A percentile compares a stretch with the other conserved stretches of the same genome.
These are phyloP conservation scores for Micromesistius poutassou DNA, from an alignment of 2,797 vertebrate genomes.

Conservation along the genomic window DNA sequence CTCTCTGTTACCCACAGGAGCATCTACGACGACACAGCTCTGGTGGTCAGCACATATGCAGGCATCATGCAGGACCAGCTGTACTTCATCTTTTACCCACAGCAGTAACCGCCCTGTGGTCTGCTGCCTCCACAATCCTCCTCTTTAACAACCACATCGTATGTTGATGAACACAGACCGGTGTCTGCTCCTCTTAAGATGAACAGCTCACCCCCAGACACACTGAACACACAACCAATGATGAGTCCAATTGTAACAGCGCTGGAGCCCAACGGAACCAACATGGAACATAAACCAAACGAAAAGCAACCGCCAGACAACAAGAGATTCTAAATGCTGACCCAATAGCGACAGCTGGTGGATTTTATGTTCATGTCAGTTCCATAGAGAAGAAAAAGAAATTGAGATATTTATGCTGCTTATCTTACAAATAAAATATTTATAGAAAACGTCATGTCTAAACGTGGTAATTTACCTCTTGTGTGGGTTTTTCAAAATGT, in stretches of 20 bases:
- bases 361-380: no score
- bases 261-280: no score
- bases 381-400: no score
- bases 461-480: no score
- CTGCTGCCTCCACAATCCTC: not conserved
- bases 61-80: conserved; percentile 68
- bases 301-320: no score
- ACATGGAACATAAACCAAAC: no score
- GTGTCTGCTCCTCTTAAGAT: not conserved
- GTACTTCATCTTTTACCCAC: conserved; percentile 58
- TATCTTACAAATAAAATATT: no score
- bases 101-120: conserved; percentile 44
- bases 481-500: no score
- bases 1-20: conserved; percentile 53
- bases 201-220: no score
- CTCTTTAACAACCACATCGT: not conserved
- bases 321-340: not conserved
- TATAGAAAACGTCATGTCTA: not conserved
- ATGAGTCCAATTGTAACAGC: no score
- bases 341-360: not conserved
- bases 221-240: no score
- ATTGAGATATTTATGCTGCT: no score
- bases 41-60: conserved; percentile 57
- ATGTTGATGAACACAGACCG: not conserved
- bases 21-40: conserved; percentile 61